These are phyloP conservation scores for Gyps fulvus DNA, from an alignment of 2,113 vertebrate species.

Conservation along the genomic window DNA sequence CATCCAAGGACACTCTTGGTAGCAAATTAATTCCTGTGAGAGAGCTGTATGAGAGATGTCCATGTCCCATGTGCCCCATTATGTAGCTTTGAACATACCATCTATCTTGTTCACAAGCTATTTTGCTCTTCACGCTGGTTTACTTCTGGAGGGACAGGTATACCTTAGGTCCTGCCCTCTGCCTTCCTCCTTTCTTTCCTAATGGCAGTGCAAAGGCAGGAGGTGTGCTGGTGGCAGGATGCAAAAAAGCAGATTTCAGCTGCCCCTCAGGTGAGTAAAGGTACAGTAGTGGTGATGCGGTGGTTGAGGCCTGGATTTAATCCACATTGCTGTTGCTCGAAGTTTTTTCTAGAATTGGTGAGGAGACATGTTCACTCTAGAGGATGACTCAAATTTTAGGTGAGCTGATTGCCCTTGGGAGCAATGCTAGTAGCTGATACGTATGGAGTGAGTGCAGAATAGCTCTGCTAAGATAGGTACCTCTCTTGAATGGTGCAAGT, in stretches of 20 bases:
- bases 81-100: not conserved
- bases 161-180: not conserved
- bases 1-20: not conserved
- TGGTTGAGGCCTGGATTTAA: not conserved
- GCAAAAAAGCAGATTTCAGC: not conserved
- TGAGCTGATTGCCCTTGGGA: not conserved
- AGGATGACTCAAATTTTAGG: not conserved
- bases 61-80: accelerated
- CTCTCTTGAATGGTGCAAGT: not conserved
- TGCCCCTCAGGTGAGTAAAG: not conserved
- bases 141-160: not conserved
- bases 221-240: not conserved
- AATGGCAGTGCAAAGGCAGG: not conserved
- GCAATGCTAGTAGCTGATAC: accelerated
- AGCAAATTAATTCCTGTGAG: not conserved
- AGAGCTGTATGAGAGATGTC: not conserved
- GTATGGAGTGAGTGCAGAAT: not conserved
- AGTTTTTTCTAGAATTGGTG: not conserved
- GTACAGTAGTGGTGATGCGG: accelerated
- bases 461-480: not conserved
- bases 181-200: not conserved
- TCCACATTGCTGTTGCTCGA: accelerated
- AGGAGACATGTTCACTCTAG: not conserved
- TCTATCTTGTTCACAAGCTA: not conserved
- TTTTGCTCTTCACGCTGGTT: not conserved